Base-by-base conservation (phyloP, 2,113 vertebrate species). In the Lynx canadensis region DNA sequence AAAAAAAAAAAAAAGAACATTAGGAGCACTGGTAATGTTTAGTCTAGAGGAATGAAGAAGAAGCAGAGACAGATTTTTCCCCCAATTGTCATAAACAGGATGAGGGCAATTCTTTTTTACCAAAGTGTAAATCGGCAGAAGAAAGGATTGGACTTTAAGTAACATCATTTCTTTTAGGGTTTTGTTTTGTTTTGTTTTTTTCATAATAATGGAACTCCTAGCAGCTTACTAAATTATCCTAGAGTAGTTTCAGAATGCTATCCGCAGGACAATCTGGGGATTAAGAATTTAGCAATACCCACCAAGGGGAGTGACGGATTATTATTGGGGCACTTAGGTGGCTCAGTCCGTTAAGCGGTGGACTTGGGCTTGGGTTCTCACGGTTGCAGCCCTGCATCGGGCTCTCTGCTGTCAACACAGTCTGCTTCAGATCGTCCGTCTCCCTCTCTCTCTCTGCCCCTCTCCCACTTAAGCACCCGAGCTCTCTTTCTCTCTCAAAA, bases 41-140 rank as follows among this genome's bases (percentile, higher is more conserved):
- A 98, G 98, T 98, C 98, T 98, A 97, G 96, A 96, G 93, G 82
- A 69, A 88, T 85, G 52, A 91, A 82, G 92, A 92, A 80, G 29
- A 74, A 71, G 94, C 60, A 50, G 85, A 94, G 95, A 79, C 63
- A 76, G 95, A 82, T 25, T 97, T 97, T 95, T 81, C 71, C 66
- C 84, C 66, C 84, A 87, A 91, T 86, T 85, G 71, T 88, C 94
- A 82, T 91, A 95, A 94, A 91, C 78, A 95, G 81, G 60, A 55
- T 0, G 1, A 91, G 36, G 90, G 48, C 50, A 33, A 79, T 93
- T 90, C 87, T 81, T 91, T 96, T 82, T 36, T 81, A 88, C 36
- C 38, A 38, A 85, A 90, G 66, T 45, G 45, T 45, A 45, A 23
- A 15, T 8, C 29, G 36, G 57, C 19, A 91, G 81, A 80, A 55